Percentiles rank a stretch among this genome's conserved stretches.
Evolutionary conservation across 1,140 invertebrate genomes (phyloP).

Genomic region (Reticulitermes speratus): DNA sequence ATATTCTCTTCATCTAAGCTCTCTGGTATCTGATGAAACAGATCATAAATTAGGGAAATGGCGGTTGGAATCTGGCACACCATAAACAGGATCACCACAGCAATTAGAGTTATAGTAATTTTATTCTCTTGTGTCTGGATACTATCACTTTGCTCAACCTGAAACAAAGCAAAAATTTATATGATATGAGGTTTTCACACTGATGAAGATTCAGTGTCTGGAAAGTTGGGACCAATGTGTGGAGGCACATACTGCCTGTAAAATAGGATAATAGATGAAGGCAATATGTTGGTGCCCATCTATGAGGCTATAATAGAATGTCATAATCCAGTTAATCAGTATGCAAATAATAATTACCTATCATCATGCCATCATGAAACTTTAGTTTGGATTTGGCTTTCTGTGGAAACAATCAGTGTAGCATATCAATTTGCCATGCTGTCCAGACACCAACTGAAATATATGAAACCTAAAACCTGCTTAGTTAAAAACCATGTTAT

Average conservation of each 20-base stretch:
- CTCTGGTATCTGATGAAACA: slow-evolving; percentile 47
- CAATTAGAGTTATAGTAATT: slow-evolving; percentile 73
- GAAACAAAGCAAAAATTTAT: background rate
- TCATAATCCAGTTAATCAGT: no score
- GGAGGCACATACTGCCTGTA: no score
- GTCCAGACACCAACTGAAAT: no score
- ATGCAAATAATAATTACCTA: no score
- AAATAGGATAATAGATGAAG: background rate
- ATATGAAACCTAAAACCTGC: no score
- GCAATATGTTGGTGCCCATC: background rate
- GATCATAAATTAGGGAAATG: slow-evolving; percentile 52
- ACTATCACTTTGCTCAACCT: slow-evolving; percentile 38
- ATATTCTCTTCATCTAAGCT: slow-evolving; percentile 43
- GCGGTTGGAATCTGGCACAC: slow-evolving; percentile 71
- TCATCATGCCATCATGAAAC: no score
- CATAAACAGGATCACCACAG: slow-evolving; percentile 72
- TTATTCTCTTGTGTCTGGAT: slow-evolving; percentile 61
- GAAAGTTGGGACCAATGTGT: background rate
- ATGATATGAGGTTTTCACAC: background rate
- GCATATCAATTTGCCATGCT: no score
- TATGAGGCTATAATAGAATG: no score
- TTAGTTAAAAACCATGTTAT: no score
- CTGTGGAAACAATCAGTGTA: no score
- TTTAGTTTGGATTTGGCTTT: no score
- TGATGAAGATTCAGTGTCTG: background rate